phyloP scores from a whole-genome alignment of 2,113 vertebrate genomes.

The Nipponia nippon region DNA sequence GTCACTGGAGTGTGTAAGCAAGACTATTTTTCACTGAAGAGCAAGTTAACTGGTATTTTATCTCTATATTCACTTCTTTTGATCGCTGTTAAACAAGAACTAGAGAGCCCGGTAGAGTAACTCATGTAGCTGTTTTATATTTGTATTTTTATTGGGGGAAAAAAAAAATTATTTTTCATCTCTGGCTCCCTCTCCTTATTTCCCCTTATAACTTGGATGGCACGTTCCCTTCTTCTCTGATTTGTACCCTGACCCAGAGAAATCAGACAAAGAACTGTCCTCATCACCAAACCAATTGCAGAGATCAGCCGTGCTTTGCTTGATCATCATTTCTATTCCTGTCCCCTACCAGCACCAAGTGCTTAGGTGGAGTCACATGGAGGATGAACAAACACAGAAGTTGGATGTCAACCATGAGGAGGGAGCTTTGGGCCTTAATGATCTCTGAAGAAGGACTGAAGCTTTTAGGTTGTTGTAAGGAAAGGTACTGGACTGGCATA shows the following conservation, averaged over 20 bases:
- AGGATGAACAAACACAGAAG: neutral
- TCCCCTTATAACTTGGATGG: neutral
- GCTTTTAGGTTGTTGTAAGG: neutral
- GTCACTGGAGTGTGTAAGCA: neutral
- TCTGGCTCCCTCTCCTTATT: neutral
- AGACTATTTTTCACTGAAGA: neutral
- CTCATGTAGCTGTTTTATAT: neutral
- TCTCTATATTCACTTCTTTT: neutral
- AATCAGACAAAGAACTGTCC: slow-evolving; percentile 1
- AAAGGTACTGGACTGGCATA: neutral
- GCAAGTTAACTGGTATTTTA: neutral
- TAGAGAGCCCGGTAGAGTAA: neutral
- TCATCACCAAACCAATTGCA: neutral
- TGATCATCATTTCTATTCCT: neutral
- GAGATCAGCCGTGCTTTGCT: neutral
- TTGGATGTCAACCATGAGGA: neutral
- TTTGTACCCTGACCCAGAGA: neutral
- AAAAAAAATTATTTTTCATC: neutral
- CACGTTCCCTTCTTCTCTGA: neutral
- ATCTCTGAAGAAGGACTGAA: neutral
- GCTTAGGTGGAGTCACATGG: neutral
- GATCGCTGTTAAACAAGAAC: neutral
- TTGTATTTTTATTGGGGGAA: neutral
- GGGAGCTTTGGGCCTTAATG: neutral
- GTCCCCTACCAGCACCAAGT: neutral